Evolutionary conservation across 2,797 vertebrate species (phyloP).

Genomic region (Eutrigla gurnardus): DNA sequence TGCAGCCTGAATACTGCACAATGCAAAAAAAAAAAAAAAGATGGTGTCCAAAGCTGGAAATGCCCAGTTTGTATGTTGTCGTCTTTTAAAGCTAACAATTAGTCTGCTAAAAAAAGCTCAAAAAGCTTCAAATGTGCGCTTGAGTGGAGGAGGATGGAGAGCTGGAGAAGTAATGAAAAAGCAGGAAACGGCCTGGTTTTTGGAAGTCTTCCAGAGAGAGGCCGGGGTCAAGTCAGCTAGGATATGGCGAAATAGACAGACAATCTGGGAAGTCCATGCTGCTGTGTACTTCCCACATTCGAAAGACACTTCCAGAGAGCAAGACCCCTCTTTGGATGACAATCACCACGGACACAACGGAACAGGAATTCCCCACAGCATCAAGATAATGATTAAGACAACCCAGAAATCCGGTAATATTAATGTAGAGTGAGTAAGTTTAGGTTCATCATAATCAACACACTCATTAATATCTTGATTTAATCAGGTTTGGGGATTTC

Average conservation of each 20-base stretch:
- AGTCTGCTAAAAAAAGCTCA: not conserved
- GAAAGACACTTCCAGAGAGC: conserved; percentile 56
- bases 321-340: not conserved
- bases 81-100: not conserved
- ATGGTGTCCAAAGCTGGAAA: conserved; percentile 14
- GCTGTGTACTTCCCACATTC: conserved; percentile 45
- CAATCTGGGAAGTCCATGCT: conserved; percentile 59
- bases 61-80: not conserved
- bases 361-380: conserved; percentile 50
- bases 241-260: conserved; percentile 57
- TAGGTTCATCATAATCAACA: not conserved
- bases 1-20: conserved; percentile 28
- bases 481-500: not conserved
- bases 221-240: conserved; percentile 40
- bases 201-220: conserved; percentile 55
- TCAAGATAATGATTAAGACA: not conserved
- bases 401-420: not conserved
- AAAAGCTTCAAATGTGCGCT: conserved; percentile 11
- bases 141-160: not conserved
- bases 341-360: not conserved
- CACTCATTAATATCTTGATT: not conserved
- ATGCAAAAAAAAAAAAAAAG: not conserved
- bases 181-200: conserved; percentile 17
- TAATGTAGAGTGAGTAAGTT: no score
- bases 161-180: not conserved